Conservation (phyloP, 2,113 vertebrate species). For the Oceanites oceanicus region DNA sequence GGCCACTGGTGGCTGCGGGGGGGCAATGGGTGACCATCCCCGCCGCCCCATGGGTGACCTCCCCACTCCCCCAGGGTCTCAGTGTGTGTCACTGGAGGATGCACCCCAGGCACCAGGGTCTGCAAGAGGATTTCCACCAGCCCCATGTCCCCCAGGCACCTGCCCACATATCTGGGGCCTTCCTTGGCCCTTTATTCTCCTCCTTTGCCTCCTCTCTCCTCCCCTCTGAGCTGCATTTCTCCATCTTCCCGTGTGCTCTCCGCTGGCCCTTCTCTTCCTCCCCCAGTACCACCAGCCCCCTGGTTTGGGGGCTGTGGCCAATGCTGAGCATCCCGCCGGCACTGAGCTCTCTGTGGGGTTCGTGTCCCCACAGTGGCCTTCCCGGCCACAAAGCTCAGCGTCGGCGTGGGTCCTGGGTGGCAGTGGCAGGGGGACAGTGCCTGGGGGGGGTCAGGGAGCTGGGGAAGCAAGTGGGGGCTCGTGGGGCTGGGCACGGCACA, state of each 20-base stretch:
- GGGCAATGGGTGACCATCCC: background rate
- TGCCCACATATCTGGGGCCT: background rate
- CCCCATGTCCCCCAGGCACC: background rate
- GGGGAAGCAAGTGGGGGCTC: background rate
- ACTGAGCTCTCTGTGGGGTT: background rate
- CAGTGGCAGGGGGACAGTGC: accelerated
- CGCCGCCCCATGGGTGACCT: background rate
- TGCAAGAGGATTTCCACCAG: background rate
- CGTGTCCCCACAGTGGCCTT: background rate
- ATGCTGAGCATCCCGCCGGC: background rate
- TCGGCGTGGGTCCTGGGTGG: accelerated
- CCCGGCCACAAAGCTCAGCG: background rate
- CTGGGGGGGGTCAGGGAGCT: background rate
- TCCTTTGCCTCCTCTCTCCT: background rate
- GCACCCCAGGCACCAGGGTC: background rate
- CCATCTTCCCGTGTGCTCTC: background rate
- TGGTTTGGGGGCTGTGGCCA: background rate
- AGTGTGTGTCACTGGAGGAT: background rate
- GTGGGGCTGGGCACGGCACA: accelerated
- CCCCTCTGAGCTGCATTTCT: background rate
- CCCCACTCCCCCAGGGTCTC: background rate
- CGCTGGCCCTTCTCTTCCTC: background rate
- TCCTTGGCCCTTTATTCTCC: background rate
- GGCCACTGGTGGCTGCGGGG: background rate
- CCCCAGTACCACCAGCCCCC: background rate